Evolutionary conservation across 2,113 vertebrate genomes (phyloP), one percentile per base, ranked within the genome.

Genomic region (Dicaeum eximium): DNA sequence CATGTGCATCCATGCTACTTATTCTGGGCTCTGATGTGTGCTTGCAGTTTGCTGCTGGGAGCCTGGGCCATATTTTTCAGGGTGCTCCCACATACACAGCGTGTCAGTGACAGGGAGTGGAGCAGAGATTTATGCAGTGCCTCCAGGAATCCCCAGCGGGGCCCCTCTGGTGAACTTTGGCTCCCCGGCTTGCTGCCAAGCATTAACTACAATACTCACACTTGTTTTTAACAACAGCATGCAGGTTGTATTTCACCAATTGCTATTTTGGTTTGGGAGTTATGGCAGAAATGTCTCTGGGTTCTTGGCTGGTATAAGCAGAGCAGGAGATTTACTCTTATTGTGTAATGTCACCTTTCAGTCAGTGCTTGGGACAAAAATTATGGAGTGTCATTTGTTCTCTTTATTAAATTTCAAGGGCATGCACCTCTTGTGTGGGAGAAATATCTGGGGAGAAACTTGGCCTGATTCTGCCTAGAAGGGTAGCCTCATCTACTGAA

Each of bases 221-320:
- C 96, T 98, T 98, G 97, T 98, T 98, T 98, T 97, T 88, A 87
- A 98, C 98, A 98, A 98, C 98, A 97, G 96, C 75, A 25, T 37
- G 83, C 93, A 97, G 97, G 93, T 97, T 98, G 81, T 94, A 94
- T 98, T 98, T 98, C 97, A 98, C 70, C 91, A 20, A 86, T 82
- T 93, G 96, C 97, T 98, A 98, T 98, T 98, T 97, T 97, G 92
- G 96, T 95, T 93, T 50, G 50, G 58, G 69, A 97, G 92, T 73
- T 97, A 97, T 97, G 97, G 91, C 80, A 97, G 94, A 96, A 97
- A 97, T 97, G 94, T 95, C 92, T 95, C 86, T 87, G 96, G 88
- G 83, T 91, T 81, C 97, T 45, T 9, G 58, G 92, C 87, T 84
- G 81, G 90, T 71, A 28, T 82, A 92, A 93, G 88, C 1, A 0